phyloP scores from a whole-genome alignment of 2,797 vertebrate species.

The Anguilla pacifica region DNA sequence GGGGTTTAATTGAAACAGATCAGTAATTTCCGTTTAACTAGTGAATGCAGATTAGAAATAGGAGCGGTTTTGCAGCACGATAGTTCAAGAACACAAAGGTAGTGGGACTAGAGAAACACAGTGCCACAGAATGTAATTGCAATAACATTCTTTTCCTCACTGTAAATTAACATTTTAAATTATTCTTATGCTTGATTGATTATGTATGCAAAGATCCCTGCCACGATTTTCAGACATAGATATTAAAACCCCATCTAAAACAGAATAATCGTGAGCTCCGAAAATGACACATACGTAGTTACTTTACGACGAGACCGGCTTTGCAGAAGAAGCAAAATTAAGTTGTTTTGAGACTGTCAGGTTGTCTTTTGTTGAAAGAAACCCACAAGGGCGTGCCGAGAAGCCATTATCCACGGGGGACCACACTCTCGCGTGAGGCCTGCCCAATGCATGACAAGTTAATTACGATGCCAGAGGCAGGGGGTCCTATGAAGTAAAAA shows the following conservation, averaged over 20 bases:
- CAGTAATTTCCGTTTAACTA: too few species aligned
- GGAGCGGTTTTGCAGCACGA: too few species aligned
- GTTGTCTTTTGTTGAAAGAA: conserved; percentile 8
- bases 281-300: neutral
- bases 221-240: neutral
- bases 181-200: too few species aligned
- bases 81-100: too few species aligned
- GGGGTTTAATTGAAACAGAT: too few species aligned
- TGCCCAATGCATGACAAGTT: conserved; percentile 73
- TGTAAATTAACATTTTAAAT: too few species aligned
- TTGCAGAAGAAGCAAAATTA: neutral
- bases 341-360: neutral
- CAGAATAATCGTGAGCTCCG: neutral
- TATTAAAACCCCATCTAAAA: neutral
- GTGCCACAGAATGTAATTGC: too few species aligned
- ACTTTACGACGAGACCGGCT: neutral
- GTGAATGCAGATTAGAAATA: too few species aligned
- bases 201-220: neutral
- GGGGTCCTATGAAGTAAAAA: conserved; percentile 62
- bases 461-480: conserved; percentile 75
- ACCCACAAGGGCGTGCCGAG: conserved; percentile 4
- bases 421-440: conserved; percentile 62
- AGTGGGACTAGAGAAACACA: too few species aligned
- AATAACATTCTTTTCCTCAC: too few species aligned
- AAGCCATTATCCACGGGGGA: conserved; percentile 68